Evolutionary conservation across 92 coral and sea anemone species (phyloP).

Genomic region (Zoanthus solanderi): DNA sequence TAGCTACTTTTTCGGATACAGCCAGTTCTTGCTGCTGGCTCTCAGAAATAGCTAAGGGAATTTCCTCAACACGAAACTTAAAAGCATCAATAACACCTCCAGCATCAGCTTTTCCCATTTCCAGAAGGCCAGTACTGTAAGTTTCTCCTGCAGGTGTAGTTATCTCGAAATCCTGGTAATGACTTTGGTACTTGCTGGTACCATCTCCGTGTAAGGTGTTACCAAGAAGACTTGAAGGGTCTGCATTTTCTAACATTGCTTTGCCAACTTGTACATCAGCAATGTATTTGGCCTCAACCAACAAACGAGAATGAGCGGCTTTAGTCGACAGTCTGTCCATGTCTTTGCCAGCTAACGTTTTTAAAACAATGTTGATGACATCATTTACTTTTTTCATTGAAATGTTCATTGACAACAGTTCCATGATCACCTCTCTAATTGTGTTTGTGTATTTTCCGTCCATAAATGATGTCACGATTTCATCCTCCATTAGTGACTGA

Average conservation of each 20-base stretch:
- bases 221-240: conserved; percentile 45
- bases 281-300: conserved; percentile 49
- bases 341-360: conserved; percentile 43
- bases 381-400: conserved; percentile 57
- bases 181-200: conserved; percentile 53
- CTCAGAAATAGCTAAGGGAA: conserved; percentile 44
- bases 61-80: conserved; percentile 49
- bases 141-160: conserved; percentile 55
- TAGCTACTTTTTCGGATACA: conserved; percentile 44
- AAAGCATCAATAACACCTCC: conserved; percentile 46
- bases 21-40: not conserved
- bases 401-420: conserved; percentile 53
- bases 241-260: conserved; percentile 47
- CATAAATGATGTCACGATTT: conserved; percentile 36
- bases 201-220: conserved; percentile 59
- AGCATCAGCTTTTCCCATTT: conserved; percentile 52
- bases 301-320: conserved; percentile 54
- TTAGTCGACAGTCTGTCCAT: conserved; percentile 53
- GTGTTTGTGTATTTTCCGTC: conserved; percentile 55
- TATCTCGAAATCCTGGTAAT: conserved; percentile 55
- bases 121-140: conserved; percentile 52
- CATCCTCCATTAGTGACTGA: conserved; percentile 25
- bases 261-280: conserved; percentile 53
- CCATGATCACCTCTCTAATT: conserved; percentile 52
- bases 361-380: conserved; percentile 38